Conservation (phyloP, 1,140 invertebrate species). For the Rhyacophila brunnea region DNA sequence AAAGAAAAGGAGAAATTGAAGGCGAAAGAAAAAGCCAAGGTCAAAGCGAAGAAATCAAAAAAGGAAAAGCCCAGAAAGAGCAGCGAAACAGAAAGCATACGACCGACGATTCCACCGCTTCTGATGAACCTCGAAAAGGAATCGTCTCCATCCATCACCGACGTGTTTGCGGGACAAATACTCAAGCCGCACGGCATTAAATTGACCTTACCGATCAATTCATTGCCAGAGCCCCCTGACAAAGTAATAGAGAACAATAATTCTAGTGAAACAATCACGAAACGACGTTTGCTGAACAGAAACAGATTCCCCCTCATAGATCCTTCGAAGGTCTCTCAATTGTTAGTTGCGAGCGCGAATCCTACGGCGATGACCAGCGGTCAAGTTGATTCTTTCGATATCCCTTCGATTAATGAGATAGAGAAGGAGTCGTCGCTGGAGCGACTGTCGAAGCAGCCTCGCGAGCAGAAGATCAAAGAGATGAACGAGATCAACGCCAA, state of each 20-base stretch:
- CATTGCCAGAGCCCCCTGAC: background rate
- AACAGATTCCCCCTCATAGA: conserved; percentile 51
- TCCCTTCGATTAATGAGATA: conserved; percentile 49
- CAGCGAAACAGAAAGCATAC: conserved; percentile 46
- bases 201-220: conserved; percentile 33
- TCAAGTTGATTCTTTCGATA: conserved; percentile 42
- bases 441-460: conserved; percentile 21
- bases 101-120: conserved; percentile 50
- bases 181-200: conserved; percentile 51
- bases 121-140: conserved; percentile 54
- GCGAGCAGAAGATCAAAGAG: conserved; percentile 48
- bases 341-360: background rate
- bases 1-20: conserved; percentile 43
- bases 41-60: conserved; percentile 45
- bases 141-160: conserved; percentile 58
- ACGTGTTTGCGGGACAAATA: conserved; percentile 60
- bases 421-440: conserved; percentile 34
- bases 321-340: conserved; percentile 42
- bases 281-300: conserved; percentile 42
- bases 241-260: conserved; percentile 3
- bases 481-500: conserved; percentile 56
- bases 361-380: background rate
- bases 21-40: conserved; percentile 38
- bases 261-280: conserved; percentile 27
- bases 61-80: conserved; percentile 45